Conservation (phyloP, 1,140 invertebrate genomes). For the Maniola jurtina region DNA sequence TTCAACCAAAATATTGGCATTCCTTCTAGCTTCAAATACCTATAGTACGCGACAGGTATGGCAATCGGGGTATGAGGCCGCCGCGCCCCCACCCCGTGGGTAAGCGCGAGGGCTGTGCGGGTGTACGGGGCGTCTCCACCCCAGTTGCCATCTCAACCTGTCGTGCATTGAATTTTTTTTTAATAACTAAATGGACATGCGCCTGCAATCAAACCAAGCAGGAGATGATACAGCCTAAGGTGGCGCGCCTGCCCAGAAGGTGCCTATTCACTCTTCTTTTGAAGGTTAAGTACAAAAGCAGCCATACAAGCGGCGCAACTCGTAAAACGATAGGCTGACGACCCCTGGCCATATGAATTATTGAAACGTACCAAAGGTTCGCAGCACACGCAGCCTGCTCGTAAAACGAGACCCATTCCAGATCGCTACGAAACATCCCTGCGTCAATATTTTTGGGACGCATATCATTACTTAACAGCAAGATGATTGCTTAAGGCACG, state of each 20-base stretch:
- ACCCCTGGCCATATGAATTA: conserved; percentile 30
- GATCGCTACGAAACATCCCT: conserved; percentile 16
- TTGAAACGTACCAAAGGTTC: conserved; percentile 33
- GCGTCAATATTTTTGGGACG: conserved; percentile 13
- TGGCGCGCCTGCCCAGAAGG: too few relatives aligned
- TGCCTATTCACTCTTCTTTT: conserved; percentile 8
- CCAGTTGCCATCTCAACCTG: too few relatives aligned
- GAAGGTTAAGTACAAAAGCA: conserved; percentile 9
- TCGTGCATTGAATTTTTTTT: too few relatives aligned
- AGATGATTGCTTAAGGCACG: background rate
- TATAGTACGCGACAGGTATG: too few relatives aligned
- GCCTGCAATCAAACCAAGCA: too few relatives aligned
- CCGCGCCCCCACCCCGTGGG: too few relatives aligned
- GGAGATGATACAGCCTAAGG: too few relatives aligned
- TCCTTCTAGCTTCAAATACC: background rate
- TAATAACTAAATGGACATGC: too few relatives aligned
- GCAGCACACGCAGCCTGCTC: conserved; percentile 25
- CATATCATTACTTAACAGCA: conserved; percentile 5
- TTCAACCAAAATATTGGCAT: too few relatives aligned
- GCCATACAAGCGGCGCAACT: conserved; percentile 15
- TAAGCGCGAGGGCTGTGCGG: too few relatives aligned
- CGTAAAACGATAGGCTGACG: conserved; percentile 32
- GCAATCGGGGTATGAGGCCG: too few relatives aligned
- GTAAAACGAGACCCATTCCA: conserved; percentile 25
- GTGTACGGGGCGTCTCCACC: too few relatives aligned